Evolutionary conservation across 2,888 invertebrate species (phyloP).

Genomic region (Tipula helvola): DNA sequence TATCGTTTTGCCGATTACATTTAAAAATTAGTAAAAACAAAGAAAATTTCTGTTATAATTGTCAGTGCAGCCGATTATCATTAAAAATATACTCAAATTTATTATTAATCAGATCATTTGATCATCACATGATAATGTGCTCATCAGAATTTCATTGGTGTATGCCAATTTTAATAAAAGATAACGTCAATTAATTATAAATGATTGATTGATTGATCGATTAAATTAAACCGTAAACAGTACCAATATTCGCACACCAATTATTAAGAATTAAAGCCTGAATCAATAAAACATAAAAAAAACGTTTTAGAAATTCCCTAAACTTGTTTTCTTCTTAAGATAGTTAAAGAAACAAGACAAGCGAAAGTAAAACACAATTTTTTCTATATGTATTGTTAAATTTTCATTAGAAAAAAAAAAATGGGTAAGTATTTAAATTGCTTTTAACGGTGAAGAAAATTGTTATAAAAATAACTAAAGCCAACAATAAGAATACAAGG

Average conservation of each 20-base stretch:
- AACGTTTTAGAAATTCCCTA: background rate
- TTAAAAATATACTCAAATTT: background rate
- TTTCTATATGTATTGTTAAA: background rate
- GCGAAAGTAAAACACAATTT: background rate
- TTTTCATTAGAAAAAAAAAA: background rate
- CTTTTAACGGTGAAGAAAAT: constrained; percentile 4
- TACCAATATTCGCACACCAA: background rate
- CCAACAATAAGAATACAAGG: background rate
- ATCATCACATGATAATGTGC: background rate
- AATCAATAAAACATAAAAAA: background rate
- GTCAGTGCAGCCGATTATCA: background rate
- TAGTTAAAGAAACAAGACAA: background rate
- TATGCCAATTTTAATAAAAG: background rate
- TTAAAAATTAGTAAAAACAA: too few relatives aligned
- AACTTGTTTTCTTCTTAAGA: background rate
- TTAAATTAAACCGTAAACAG: background rate
- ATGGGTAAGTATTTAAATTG: background rate
- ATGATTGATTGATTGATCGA: background rate
- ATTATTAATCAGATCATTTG: background rate
- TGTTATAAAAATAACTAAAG: background rate
- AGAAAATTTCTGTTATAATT: background rate
- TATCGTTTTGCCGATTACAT: too few relatives aligned
- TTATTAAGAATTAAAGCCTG: background rate
- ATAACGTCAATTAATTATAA: background rate
- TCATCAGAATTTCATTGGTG: background rate